Evolutionary conservation across 2,113 vertebrate genomes (phyloP), one percentile per base, ranked within the genome.

Genomic region (Clarias macrocephalus): DNA sequence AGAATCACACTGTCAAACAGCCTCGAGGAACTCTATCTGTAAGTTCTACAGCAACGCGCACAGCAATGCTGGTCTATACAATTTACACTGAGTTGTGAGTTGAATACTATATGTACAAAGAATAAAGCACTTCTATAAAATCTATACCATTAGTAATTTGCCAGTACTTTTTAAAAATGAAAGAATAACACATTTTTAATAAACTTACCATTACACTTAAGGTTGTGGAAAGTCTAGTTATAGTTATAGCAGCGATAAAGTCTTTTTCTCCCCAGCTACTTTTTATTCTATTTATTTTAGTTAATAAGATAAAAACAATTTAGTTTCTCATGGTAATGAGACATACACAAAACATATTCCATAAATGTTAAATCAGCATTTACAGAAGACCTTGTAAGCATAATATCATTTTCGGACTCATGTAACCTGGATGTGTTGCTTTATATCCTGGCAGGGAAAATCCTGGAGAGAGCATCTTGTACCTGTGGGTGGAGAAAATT

Each of bases 11-110:
- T 99, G 88, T 95, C 96, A 73, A 97, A 97, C 92, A 95, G 95
- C 91, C 95, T 99, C 83, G 98, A 99, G 93, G 97, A 99, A 91
- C 96, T 98, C 88, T 99, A 97, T 89, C 79, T 96, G 98, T 99
- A 95, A 99, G 97, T 75, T 96, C 84, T 82, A 62, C 86, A 86
- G 89, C 33, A 23, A 0, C 77, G 56, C 28, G 56, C 62, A 54
- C n/a, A 85, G 15, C 48, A 5, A 52, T 25, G 42, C 73, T 21
- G 33, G 68, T 42, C 8, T 19, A 48, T 6, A 23, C 48, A 75
- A 13, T 21, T 23, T 25, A 12, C 12, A n/a, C 8, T 18, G 15
- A 30, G n/a, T 30, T 30, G n/a, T 13, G n/a, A 75, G 33, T 25
- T 59, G 59, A 59, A 33, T 80, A 7, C 5, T 48, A 7, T 48